Evolutionary conservation across 2,888 invertebrate species (phyloP).

Genomic region (Spodoptera picta): DNA sequence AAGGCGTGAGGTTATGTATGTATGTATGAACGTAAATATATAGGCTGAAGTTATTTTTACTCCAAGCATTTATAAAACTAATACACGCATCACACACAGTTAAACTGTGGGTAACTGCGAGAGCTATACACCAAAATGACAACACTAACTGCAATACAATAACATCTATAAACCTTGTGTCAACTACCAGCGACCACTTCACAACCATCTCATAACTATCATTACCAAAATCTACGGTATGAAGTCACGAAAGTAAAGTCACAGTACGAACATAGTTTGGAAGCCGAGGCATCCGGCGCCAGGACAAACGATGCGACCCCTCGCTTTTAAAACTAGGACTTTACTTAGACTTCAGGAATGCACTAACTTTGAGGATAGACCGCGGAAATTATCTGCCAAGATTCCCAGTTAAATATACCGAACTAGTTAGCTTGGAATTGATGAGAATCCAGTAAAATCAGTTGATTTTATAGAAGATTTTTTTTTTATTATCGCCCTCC

Average conservation of each 20-base stretch:
- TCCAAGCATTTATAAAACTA: too few species aligned
- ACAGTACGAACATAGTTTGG: conserved; percentile 42
- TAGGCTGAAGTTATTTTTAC: too few species aligned
- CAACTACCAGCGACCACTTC: too few species aligned
- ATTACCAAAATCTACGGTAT: not conserved
- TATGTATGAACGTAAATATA: too few species aligned
- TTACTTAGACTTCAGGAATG: conserved; percentile 20
- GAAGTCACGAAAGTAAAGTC: conserved; percentile 2
- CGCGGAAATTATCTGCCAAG: conserved; percentile 2
- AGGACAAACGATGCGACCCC: conserved; percentile 40
- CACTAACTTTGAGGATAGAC: conserved; percentile 23
- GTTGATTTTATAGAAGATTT: too few species aligned
- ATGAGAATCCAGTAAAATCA: not conserved
- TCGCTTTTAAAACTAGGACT: conserved; percentile 39
- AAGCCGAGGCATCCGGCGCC: conserved; percentile 25
- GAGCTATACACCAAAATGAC: too few species aligned
- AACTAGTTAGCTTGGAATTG: not conserved
- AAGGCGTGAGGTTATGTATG: too few species aligned
- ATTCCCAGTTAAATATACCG: not conserved
- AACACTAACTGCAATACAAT: too few species aligned
- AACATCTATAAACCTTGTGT: too few species aligned
- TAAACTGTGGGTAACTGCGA: too few species aligned
- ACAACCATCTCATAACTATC: conserved; percentile 4
- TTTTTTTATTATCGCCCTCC: too few species aligned
- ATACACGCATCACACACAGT: too few species aligned